Conservation (phyloP, 37 sponge, comb jelly and placozoan species). For the Lycopodina hypogea region DNA sequence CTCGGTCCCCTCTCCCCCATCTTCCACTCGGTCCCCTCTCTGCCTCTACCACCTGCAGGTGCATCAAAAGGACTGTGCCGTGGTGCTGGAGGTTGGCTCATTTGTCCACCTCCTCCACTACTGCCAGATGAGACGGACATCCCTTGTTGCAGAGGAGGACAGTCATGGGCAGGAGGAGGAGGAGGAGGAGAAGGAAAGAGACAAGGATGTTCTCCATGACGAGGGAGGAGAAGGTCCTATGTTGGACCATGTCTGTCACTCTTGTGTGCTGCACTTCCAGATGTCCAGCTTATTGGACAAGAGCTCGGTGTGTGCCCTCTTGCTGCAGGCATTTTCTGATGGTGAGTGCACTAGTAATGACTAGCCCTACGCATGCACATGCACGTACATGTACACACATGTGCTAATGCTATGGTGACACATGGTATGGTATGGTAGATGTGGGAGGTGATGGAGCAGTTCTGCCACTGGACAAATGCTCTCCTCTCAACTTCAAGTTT, state of each 20-base stretch:
- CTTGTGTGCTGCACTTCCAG: slow-evolving; percentile 9
- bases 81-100: slow-evolving; percentile 11
- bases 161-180: not conserved
- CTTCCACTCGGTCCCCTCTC: not conserved
- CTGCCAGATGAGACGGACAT: slow-evolving; percentile 4
- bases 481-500: slow-evolving; percentile 30
- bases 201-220: no score
- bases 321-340: slow-evolving; percentile 41
- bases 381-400: not conserved
- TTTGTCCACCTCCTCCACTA: slow-evolving; percentile 29
- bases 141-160: not conserved
- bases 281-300: slow-evolving; percentile 23
- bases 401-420: no score
- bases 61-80: slow-evolving; percentile 8
- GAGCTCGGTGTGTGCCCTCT: slow-evolving; percentile 4
- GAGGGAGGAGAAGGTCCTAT: no score
- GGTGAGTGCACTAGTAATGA: slow-evolving; percentile 12
- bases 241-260: no score
- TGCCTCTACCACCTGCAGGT: slow-evolving; percentile 28
- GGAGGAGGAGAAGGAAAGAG: not conserved
- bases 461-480: slow-evolving; percentile 9
- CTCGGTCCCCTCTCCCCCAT: no score
- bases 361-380: not conserved
- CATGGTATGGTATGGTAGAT: no score
- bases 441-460: not conserved